phyloP scores from a whole-genome alignment of 2,888 invertebrate genomes.

The Gandaritis pyraliata region DNA sequence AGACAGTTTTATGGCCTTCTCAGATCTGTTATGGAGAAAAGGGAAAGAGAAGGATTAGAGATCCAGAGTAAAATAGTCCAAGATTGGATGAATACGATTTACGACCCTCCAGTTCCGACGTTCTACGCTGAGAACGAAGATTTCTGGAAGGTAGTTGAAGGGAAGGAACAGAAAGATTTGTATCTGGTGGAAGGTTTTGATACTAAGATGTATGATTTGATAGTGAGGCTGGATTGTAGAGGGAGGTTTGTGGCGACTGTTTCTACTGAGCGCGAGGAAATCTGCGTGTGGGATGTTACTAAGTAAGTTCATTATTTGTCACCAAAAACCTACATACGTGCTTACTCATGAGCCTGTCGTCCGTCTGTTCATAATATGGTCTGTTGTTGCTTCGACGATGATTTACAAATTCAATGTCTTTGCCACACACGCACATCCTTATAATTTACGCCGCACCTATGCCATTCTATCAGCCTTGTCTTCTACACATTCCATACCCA shows the following conservation, averaged over 20 bases:
- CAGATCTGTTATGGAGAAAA: constrained; percentile 67
- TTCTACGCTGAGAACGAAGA: constrained; percentile 84
- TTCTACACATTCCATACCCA: too few species aligned
- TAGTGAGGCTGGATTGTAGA: constrained; percentile 86
- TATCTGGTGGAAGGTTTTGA: constrained; percentile 72
- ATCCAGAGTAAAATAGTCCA: constrained; percentile 68
- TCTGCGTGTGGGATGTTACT: constrained; percentile 91
- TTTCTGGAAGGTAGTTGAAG: constrained; percentile 67
- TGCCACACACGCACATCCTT: too few species aligned
- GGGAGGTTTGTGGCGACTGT: constrained; percentile 90
- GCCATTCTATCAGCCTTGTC: too few species aligned
- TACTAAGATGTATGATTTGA: constrained; percentile 83
- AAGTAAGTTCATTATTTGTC: constrained; percentile 61
- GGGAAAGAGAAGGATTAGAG: constrained; percentile 63
- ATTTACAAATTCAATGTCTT: too few species aligned
- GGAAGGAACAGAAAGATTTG: constrained; percentile 62
- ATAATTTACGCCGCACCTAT: too few species aligned
- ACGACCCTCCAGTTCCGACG: constrained; percentile 85
- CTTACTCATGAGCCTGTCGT: too few species aligned
- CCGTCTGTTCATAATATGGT: too few species aligned
- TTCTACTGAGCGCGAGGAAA: constrained; percentile 89
- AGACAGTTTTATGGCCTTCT: constrained; percentile 91
- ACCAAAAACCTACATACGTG: too few species aligned
- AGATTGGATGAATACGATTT: constrained; percentile 74
- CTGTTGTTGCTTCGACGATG: too few species aligned